Conservation (phyloP, 2,888 invertebrate genomes). For the Ganaspis brasiliensis region DNA sequence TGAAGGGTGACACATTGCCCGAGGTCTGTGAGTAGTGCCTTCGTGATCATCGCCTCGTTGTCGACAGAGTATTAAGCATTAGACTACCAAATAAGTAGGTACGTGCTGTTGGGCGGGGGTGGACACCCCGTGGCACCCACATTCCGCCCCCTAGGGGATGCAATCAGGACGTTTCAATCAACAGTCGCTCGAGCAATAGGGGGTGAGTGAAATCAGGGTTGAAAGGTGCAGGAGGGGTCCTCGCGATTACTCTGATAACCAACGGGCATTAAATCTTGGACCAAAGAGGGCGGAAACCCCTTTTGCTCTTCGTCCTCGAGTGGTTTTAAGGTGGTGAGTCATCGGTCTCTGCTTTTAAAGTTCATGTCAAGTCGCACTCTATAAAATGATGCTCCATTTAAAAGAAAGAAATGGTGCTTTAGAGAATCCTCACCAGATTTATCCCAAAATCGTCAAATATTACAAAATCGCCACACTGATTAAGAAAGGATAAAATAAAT, state of each 20-base stretch:
- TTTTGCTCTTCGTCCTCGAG: conserved; percentile 64
- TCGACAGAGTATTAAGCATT: conserved; percentile 75
- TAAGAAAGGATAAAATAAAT: too few relatives aligned
- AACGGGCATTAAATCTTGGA: conserved; percentile 78
- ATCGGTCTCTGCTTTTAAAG: conserved; percentile 69
- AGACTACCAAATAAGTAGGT: conserved; percentile 80
- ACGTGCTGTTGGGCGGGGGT: conserved; percentile 65
- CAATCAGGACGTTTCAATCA: conserved; percentile 81
- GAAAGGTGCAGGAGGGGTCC: conserved; percentile 64
- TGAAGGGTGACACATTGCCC: not conserved
- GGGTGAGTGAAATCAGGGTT: conserved; percentile 52
- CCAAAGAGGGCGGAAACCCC: conserved; percentile 74
- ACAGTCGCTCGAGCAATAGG: conserved; percentile 73
- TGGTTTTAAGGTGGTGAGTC: conserved; percentile 73
- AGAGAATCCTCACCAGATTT: too few relatives aligned
- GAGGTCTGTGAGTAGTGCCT: not conserved
- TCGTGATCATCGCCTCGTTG: conserved; percentile 59
- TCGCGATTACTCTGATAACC: conserved; percentile 77
- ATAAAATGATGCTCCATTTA: not conserved
- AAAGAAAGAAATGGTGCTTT: too few relatives aligned
- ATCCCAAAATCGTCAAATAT: too few relatives aligned
- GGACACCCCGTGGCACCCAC: conserved; percentile 71
- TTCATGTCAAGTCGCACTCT: conserved; percentile 57
- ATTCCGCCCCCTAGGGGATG: conserved; percentile 77
- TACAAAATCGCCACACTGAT: too few relatives aligned